phyloP scores from a whole-genome alignment of 2,888 invertebrate species.

The Leucophenga montana region DNA sequence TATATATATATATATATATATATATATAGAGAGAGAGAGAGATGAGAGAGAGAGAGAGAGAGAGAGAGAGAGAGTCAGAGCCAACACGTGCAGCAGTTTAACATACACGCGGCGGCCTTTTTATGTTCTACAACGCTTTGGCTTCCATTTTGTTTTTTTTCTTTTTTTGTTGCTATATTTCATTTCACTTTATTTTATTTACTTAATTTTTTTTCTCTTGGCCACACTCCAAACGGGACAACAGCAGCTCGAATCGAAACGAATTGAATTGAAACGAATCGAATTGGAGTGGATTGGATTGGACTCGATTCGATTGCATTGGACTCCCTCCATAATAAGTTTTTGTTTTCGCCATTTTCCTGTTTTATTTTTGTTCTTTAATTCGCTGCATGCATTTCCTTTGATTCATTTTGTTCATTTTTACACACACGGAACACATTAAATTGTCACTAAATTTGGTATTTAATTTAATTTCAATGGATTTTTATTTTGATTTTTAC shows the following conservation, averaged over 20 bases:
- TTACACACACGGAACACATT: conserved; percentile 6
- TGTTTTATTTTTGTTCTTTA: neutral
- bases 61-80: neutral
- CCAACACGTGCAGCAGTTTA: neutral
- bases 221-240: neutral
- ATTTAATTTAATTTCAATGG: conserved; percentile 27
- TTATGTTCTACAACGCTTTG: neutral
- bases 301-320: conserved; percentile 20
- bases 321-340: neutral
- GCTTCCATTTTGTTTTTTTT: neutral
- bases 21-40: too few relatives aligned
- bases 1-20: too few relatives aligned
- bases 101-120: neutral
- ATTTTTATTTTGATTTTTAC: conserved; percentile 11
- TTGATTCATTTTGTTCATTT: neutral
- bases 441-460: conserved; percentile 23
- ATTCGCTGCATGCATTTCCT: neutral
- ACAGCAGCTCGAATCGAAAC: neutral
- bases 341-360: neutral
- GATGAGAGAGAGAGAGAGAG: neutral
- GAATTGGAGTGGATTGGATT: too few relatives aligned
- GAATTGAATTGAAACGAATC: neutral
- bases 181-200: neutral
- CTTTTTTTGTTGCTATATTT: neutral
- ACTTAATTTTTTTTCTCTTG: neutral